Evolutionary conservation across 2,113 vertebrate species (phyloP).

Genomic region (Heptranchias perlo): DNA sequence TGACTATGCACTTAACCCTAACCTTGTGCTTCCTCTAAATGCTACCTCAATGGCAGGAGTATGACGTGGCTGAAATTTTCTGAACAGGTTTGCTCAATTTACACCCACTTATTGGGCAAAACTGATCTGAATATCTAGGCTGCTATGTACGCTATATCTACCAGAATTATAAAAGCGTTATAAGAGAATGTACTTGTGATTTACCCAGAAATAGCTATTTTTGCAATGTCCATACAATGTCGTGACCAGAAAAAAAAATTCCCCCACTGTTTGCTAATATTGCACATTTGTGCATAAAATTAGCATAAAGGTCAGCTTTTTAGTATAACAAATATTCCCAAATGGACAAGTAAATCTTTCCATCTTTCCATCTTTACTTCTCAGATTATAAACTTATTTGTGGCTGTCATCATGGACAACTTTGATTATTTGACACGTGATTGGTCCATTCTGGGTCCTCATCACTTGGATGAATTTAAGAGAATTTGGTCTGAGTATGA

Average conservation of each 20-base stretch:
- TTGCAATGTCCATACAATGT: background rate
- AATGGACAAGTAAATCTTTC: too few species aligned
- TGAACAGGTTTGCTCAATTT: background rate
- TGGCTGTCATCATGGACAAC: slow-evolving; percentile 99
- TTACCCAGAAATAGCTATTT: background rate
- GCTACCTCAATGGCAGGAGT: background rate
- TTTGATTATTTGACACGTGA: slow-evolving; percentile 98
- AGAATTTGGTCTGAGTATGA: slow-evolving; percentile 99
- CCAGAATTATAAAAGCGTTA: background rate
- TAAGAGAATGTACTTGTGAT: background rate
- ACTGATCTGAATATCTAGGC: background rate
- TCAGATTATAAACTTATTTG: slow-evolving; percentile 97
- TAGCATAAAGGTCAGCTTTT: background rate
- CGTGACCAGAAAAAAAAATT: background rate
- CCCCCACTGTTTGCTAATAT: background rate
- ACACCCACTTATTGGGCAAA: background rate
- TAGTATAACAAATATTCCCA: too few species aligned
- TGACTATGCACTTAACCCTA: background rate
- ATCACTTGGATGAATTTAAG: slow-evolving; percentile 97
- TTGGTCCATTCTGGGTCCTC: slow-evolving; percentile 97
- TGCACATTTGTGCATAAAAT: background rate
- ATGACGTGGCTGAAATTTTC: background rate
- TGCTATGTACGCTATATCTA: background rate
- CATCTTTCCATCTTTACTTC: slow-evolving; percentile 14
- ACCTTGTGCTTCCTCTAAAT: background rate